These are phyloP conservation scores for Neoarius graeffei DNA, from an alignment of 2,113 vertebrate species.

Conservation along the genomic window DNA sequence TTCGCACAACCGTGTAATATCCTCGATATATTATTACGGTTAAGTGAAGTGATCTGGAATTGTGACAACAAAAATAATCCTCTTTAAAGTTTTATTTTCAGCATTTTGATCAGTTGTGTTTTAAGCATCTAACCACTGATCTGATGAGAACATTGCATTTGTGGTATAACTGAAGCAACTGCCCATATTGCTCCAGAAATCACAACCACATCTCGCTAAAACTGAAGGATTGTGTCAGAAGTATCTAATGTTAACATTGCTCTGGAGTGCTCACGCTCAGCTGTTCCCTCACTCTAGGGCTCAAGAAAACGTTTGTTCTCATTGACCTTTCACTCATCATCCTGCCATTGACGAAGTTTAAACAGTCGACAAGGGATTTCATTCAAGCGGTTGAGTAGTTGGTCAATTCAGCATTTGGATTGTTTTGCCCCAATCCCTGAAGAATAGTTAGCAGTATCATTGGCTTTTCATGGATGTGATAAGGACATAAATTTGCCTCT, in stretches of 20 bases:
- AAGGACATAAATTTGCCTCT: background rate
- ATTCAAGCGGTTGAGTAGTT: background rate
- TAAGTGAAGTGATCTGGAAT: background rate
- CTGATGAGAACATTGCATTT: background rate
- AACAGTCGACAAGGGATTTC: constrained; percentile 4
- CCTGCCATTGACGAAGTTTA: background rate
- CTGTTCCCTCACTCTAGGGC: constrained; percentile 12
- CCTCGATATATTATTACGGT: background rate
- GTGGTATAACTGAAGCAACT: constrained; percentile 10
- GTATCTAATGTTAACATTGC: background rate
- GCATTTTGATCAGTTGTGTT: background rate
- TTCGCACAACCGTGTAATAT: no score
- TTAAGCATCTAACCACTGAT: background rate
- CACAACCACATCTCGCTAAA: background rate
- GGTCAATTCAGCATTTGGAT: background rate
- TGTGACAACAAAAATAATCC: background rate
- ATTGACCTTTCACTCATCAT: constrained; percentile 4
- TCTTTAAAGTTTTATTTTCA: background rate
- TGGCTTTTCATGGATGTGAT: background rate
- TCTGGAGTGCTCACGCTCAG: constrained; percentile 7
- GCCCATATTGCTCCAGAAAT: background rate
- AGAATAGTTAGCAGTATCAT: background rate
- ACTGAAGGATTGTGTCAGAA: background rate
- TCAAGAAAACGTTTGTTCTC: background rate
- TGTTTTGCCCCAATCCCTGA: background rate